Conservation (phyloP, 2,113 vertebrate species). For the Phrynosoma blainvillii region DNA sequence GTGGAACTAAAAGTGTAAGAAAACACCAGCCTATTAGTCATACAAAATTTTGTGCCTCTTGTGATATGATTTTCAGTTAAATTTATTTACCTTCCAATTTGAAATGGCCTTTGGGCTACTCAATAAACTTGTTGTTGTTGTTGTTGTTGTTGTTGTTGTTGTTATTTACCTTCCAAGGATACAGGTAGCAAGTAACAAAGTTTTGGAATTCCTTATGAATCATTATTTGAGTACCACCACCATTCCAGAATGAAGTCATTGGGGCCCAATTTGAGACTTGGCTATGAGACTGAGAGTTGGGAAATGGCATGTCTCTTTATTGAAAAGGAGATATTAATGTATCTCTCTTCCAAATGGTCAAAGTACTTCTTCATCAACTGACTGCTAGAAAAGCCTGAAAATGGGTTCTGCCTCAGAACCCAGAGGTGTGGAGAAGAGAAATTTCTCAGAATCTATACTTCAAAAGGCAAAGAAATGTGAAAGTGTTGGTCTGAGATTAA, state of each 20-base stretch:
- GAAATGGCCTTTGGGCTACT: too few species aligned
- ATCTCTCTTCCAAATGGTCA: not conserved
- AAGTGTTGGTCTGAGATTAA: too few species aligned
- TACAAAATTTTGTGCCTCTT: not conserved
- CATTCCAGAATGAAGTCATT: slow-evolving; percentile 1
- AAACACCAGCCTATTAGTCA: not conserved
- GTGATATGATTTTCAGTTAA: not conserved
- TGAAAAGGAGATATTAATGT: not conserved
- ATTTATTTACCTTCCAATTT: not conserved
- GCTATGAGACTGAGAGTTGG: not conserved
- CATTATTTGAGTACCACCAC: not conserved
- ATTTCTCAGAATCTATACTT: not conserved
- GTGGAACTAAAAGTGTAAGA: not conserved
- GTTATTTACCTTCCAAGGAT: not conserved
- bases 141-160: too few species aligned
- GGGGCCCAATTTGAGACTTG: not conserved
- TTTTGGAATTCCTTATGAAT: too few species aligned
- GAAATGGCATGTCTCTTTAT: not conserved
- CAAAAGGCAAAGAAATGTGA: not conserved
- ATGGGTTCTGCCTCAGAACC: not conserved
- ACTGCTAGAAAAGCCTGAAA: not conserved
- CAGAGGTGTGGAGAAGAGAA: not conserved
- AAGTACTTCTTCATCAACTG: not conserved
- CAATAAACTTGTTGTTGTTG: too few species aligned
- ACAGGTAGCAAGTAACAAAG: not conserved